phyloP scores from a whole-genome alignment of 2,113 vertebrate genomes.

The Sceloporus undulatus region DNA sequence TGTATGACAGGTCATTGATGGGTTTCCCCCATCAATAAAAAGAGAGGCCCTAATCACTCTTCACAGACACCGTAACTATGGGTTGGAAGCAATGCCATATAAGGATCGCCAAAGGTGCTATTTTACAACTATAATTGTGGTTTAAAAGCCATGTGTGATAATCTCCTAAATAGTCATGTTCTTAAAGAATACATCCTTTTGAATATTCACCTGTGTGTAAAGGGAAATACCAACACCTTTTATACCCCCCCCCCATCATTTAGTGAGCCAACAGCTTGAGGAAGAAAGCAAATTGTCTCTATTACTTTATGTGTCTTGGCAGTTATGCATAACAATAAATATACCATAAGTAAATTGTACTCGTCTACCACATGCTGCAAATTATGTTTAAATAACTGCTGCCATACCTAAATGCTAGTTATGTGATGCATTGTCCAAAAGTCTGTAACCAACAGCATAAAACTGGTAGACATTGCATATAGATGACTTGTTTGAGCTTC shows the following conservation, averaged over 20 bases:
- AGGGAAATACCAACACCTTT: background rate
- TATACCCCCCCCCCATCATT: background rate
- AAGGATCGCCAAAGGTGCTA: too few relatives aligned
- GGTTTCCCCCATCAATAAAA: too few relatives aligned
- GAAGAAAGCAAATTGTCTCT: background rate
- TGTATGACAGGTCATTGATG: too few relatives aligned
- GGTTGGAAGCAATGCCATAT: too few relatives aligned
- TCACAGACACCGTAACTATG: too few relatives aligned
- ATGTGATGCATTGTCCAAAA: fast-evolving
- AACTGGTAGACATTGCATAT: background rate
- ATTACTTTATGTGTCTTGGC: background rate
- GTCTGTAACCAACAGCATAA: background rate
- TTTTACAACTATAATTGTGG: too few relatives aligned
- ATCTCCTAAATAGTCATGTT: too few relatives aligned
- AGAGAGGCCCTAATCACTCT: too few relatives aligned
- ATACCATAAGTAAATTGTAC: background rate
- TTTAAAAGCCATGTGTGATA: too few relatives aligned
- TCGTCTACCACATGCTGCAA: background rate
- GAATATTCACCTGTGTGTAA: too few relatives aligned
- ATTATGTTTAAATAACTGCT: background rate
- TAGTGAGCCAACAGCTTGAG: background rate
- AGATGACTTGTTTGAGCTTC: background rate
- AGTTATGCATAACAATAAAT: background rate
- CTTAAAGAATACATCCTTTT: too few relatives aligned
- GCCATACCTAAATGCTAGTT: background rate